Evolutionary conservation across 2,797 vertebrate genomes (phyloP), one percentile per base, ranked within the genome.

Genomic region (Gallinago stenura): DNA sequence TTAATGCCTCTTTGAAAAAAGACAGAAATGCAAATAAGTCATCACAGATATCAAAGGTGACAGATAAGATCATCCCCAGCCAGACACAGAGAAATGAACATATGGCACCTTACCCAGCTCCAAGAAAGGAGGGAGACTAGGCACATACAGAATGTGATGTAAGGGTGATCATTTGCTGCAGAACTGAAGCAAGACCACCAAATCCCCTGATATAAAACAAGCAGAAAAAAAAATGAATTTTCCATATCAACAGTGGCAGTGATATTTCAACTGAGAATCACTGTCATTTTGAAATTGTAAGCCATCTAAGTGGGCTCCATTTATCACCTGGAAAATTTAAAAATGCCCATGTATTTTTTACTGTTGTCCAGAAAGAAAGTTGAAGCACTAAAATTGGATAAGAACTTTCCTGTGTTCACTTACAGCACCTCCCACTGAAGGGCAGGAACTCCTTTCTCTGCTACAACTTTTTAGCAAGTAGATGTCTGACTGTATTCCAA

Each of bases 401-500:
- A 70, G 22, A 48, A 48, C 46, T 66, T 89, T 62, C 28, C 15
- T 53, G 4, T n/a, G n/a, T 41, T 83, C 60, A 65, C 80, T 87
- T 78, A 21, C 10, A 68, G 25, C 17, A 72, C 19, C 24, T 35
- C 50, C 50, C 50, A 0, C 18, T 26, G 54, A 91, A 81, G 37
- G 62, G 31, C 17, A 65, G 18, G 35, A 73, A 50, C 33, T 61
- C 24, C 41, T 37, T 81, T 89, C 53, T 83, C 68, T 91, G 53
- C 57, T 57, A 60, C n/a, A 37, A 75, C 25, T 35, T 75, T 92
- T 91, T 80, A 92, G 33, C 28, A 87, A 53, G 68, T 28, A 89
- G 91, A n/a, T 83, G 50, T 8, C 45, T 90, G 88, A 86, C 68
- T 72, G 30, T 60, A 61, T 93, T 91, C 89, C 64, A 91, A 87